Percentiles rank a stretch among this genome's conserved stretches.
These are phyloP conservation scores for Callocephalon fimbriatum DNA, from an alignment of 2,113 vertebrate genomes.

Conservation along the genomic window DNA sequence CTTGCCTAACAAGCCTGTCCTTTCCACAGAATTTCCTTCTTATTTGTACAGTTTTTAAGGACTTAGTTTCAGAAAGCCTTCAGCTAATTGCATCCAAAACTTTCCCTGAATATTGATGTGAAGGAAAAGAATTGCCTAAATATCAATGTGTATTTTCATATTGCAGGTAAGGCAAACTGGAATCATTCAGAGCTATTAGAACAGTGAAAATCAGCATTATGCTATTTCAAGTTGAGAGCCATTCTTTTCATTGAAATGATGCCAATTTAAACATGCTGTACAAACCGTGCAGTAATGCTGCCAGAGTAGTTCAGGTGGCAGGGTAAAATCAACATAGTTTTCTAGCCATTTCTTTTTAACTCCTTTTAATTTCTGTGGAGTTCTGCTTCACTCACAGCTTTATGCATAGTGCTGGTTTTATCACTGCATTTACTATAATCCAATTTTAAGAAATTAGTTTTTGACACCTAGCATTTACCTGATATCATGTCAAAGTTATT, in stretches of 20 bases:
- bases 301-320: neutral
- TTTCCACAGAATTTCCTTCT: neutral
- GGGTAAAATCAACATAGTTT: neutral
- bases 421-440: neutral
- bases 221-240: neutral
- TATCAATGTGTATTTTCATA: neutral
- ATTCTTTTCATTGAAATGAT: neutral
- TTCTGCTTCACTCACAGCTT: neutral
- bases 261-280: neutral
- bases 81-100: neutral
- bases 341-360: neutral
- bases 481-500: neutral
- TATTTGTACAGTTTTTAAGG: neutral
- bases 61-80: neutral
- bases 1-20: neutral
- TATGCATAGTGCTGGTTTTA: neutral
- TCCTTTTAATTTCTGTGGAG: constrained; percentile 1
- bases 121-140: neutral
- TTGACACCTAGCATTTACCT: neutral
- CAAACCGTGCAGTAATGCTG: neutral
- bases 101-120: neutral
- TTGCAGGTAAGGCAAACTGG: neutral
- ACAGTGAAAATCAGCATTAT: neutral
- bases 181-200: neutral
- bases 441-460: neutral